Evolutionary conservation across 2,888 invertebrate species (phyloP).

Genomic region (Melanostoma scalare): DNA sequence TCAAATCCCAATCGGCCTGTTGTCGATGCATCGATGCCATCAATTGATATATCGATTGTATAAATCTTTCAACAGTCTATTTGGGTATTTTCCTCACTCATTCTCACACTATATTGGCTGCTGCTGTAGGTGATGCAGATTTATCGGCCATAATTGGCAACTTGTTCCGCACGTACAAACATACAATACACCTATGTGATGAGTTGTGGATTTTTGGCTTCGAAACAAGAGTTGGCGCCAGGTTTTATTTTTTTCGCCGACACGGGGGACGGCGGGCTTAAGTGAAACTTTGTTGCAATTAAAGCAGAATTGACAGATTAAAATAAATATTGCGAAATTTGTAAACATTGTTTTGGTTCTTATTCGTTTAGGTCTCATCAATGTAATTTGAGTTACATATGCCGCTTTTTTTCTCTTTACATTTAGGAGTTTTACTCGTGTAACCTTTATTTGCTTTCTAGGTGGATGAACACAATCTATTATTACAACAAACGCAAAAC

Average conservation of each 20-base stretch:
- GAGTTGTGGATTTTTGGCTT: slow-evolving; percentile 31
- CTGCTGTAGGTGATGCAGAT: not conserved
- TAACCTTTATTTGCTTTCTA: not conserved
- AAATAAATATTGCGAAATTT: too few species aligned
- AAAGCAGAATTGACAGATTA: too few species aligned
- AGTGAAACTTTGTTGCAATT: slow-evolving; percentile 17
- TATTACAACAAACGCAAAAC: too few species aligned
- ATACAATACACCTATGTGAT: not conserved
- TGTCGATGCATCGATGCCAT: slow-evolving; percentile 9
- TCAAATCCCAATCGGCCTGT: not conserved
- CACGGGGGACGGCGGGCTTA: not conserved
- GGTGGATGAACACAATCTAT: not conserved
- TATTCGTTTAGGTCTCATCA: not conserved
- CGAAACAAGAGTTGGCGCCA: slow-evolving; percentile 29
- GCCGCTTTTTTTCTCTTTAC: too few species aligned
- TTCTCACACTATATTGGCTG: not conserved
- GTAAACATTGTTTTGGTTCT: not conserved
- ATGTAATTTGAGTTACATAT: too few species aligned
- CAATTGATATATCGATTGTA: slow-evolving; percentile 1
- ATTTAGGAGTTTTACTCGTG: too few species aligned
- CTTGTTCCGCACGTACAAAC: slow-evolving; percentile 39
- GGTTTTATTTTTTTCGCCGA: not conserved
- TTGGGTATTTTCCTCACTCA: slow-evolving; percentile 32
- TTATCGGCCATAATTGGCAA: slow-evolving; percentile 51
- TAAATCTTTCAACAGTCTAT: not conserved